Base-by-base conservation (phyloP, 2,888 invertebrate species). In the Phasia obesa region DNA sequence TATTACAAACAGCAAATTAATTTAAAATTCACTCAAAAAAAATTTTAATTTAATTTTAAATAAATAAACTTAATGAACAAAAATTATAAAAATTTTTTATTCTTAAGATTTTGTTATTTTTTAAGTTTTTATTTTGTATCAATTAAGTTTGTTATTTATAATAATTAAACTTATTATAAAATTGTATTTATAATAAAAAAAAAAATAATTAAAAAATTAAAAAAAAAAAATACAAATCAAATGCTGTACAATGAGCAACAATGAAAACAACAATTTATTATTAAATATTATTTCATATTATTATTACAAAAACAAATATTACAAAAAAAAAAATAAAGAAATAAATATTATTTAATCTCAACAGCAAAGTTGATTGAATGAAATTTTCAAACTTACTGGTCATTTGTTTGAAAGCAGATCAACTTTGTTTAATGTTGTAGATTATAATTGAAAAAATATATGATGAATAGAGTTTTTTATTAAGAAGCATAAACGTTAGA, bases 161-260 rank as follows among this genome's bases (percentile, higher is more conserved):
- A 70, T 64, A 65, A 79, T 76, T 64, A 62, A 42, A 59, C 6
- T 77, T 67, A 57, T 74, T 59, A 70, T 79, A 73, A 73, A 51
- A 74, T 78, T 21, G 65, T 55, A 75, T 75, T 73, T 38, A 15
- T 27, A 27, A 42, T 27, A 51, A 51, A 42, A 19, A 47, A 73
- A n/a, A 65, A 76, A 2, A 17, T 25, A 27, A 49, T n/a, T 23
- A 31, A 35, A 47, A 44, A 51, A 27, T n/a, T 49, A 67, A 31
- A 44, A 60, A 23, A 11, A 5, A 44, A 7, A 23, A 31, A 60
- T 23, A 27, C 13, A 47, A 69, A 74, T 15, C 65, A 67, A 75
- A 79, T 53, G 83, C 83, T 83, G 79, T 83, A 79, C 78, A 83
- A 83, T 75, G 65, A 75, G 83, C 83, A 79, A 79, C 73, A 81